These are phyloP conservation scores for Phragmatobia fuliginosa DNA, from an alignment of 2,888 invertebrate genomes.

Conservation along the genomic window DNA sequence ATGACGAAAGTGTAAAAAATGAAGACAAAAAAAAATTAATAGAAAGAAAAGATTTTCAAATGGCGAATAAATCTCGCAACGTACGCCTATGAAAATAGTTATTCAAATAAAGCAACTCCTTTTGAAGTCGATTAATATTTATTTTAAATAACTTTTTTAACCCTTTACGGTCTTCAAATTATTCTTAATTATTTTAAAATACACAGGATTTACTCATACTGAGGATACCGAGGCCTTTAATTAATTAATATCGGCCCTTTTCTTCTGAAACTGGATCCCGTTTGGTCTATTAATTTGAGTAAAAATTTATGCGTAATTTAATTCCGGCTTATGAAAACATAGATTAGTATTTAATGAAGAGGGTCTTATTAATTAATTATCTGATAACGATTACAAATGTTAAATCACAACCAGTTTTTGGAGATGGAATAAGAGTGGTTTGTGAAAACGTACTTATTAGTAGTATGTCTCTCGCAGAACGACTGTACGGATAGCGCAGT, in stretches of 20 bases:
- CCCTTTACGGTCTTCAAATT: background rate
- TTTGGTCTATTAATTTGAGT: conserved; percentile 1
- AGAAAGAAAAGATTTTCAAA: background rate
- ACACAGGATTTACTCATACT: conserved; percentile 23
- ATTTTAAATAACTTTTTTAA: too few species aligned
- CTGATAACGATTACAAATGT: background rate
- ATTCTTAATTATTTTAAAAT: conserved; percentile 33
- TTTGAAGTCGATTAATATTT: too few species aligned
- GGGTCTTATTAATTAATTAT: background rate
- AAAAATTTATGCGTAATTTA: background rate
- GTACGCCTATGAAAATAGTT: too few species aligned
- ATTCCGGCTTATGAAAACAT: background rate
- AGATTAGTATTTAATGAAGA: background rate
- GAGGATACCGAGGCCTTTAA: conserved; percentile 27
- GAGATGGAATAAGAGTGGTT: too few species aligned
- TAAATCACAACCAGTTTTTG: too few species aligned
- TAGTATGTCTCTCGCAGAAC: too few species aligned
- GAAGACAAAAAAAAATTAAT: too few species aligned
- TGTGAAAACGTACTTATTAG: too few species aligned
- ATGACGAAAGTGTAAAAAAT: too few species aligned
- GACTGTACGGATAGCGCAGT: too few species aligned
- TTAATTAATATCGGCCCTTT: conserved; percentile 42
- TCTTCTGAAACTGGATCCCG: conserved; percentile 28
- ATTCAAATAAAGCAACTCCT: too few species aligned
- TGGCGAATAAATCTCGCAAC: too few species aligned